Conservation (phyloP, 2,888 invertebrate species). For the Agrotis ipsilon region DNA sequence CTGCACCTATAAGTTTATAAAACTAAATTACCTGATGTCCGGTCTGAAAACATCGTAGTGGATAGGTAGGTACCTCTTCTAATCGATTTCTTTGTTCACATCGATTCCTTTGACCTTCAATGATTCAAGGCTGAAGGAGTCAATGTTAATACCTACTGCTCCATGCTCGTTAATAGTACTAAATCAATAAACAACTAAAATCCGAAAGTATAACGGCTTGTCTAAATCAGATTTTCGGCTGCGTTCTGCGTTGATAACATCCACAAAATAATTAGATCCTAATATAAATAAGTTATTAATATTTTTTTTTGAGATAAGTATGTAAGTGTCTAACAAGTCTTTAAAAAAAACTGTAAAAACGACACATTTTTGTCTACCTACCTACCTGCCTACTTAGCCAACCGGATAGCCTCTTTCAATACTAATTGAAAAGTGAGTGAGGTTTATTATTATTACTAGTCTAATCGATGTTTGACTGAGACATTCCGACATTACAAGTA, state of each 20-base stretch:
- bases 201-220: neutral
- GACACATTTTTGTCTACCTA: neutral
- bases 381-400: neutral
- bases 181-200: too few species aligned
- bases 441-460: neutral
- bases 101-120: constrained; percentile 35
- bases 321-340: constrained; percentile 9
- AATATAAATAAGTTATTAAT: neutral
- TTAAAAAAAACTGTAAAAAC: constrained; percentile 11
- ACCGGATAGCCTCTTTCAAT: neutral
- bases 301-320: neutral
- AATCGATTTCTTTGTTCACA: constrained; percentile 13
- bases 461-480: neutral
- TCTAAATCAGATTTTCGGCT: constrained; percentile 4
- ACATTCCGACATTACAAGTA: constrained; percentile 1
- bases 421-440: neutral
- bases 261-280: neutral
- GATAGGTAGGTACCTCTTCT: neutral
- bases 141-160: neutral
- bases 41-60: neutral
- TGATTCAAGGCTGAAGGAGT: constrained; percentile 2
- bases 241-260: neutral
- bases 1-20: neutral
- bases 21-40: neutral
- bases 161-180: neutral